These are phyloP conservation scores for Gryllus bimaculatus DNA, from an alignment of 1,140 invertebrate genomes.

Conservation along the genomic window DNA sequence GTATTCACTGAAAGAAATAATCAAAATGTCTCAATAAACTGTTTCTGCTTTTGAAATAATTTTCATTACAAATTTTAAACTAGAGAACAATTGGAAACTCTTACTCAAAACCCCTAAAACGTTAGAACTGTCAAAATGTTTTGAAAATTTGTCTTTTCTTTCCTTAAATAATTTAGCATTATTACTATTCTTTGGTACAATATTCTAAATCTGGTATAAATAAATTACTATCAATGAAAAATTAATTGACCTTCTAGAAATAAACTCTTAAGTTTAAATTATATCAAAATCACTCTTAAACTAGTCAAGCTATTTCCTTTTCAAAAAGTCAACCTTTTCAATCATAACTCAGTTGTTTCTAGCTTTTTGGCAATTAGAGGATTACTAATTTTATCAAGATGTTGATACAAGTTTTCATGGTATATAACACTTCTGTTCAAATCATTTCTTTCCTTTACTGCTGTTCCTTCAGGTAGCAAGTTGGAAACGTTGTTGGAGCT, in stretches of 20 bases:
- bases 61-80: no score
- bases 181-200: neutral
- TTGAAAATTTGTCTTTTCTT: neutral
- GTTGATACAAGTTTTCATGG: constrained; percentile 39
- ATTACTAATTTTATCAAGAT: constrained; percentile 40
- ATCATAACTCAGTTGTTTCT: constrained; percentile 68
- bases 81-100: no score
- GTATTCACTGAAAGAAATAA: no score
- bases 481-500: constrained; percentile 27
- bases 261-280: neutral
- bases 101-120: no score
- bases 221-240: neutral
- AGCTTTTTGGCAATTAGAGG: constrained; percentile 61
- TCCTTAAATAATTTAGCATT: neutral
- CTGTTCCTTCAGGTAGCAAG: constrained; percentile 32
- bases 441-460: constrained; percentile 36
- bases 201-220: neutral
- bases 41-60: no score
- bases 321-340: neutral
- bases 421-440: constrained; percentile 31
- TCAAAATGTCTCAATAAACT: no score
- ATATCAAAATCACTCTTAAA: neutral
- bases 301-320: neutral
- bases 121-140: neutral
- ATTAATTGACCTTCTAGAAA: neutral